Evolutionary conservation across 2,888 invertebrate genomes (phyloP).

Genomic region (Merodon equestris): DNA sequence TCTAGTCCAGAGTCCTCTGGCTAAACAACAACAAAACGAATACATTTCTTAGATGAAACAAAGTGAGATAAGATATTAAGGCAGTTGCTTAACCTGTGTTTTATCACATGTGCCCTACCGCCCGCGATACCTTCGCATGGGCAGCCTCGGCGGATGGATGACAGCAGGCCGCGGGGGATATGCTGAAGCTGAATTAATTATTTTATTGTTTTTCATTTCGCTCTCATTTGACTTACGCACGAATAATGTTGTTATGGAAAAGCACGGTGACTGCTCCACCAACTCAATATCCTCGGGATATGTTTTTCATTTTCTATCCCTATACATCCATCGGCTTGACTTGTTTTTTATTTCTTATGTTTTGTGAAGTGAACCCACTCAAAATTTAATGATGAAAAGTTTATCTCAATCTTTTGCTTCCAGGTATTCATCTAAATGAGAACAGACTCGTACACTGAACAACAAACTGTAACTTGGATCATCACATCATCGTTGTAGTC

Average conservation of each 20-base stretch:
- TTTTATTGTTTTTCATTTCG: conserved; percentile 59
- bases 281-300: conserved; percentile 47
- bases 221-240: conserved; percentile 32
- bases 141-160: background rate
- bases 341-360: conserved; percentile 5
- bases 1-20: too few species aligned
- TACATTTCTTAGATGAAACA: too few species aligned
- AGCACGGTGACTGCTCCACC: conserved; percentile 21
- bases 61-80: too few species aligned
- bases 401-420: conserved; percentile 67
- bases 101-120: conserved; percentile 5
- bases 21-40: too few species aligned
- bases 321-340: conserved; percentile 11
- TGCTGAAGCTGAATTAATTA: conserved; percentile 56
- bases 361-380: conserved; percentile 48
- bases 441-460: conserved; percentile 3
- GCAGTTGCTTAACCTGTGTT: background rate
- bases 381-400: conserved; percentile 66
- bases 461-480: too few species aligned
- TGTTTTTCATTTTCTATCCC: conserved; percentile 56
- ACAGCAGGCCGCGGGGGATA: background rate
- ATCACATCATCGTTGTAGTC: conserved; percentile 22
- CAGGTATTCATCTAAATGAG: conserved; percentile 53
- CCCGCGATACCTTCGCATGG: too few species aligned
- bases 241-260: conserved; percentile 57